phyloP scores from a whole-genome alignment of 1,140 invertebrate species.

The Atta colombica region DNA sequence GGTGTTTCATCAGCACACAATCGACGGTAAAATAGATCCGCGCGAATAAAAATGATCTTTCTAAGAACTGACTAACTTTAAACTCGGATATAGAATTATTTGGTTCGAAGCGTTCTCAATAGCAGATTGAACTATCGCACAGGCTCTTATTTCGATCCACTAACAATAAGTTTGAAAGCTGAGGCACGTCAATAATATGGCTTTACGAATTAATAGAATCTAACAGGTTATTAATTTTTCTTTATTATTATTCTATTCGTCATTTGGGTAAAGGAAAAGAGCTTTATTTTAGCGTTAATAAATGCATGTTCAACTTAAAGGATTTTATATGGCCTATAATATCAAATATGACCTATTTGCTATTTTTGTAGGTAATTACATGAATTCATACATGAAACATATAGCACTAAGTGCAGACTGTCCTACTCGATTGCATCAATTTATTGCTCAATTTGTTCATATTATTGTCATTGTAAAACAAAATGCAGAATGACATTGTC shows the following conservation, averaged over 20 bases:
- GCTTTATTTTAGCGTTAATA: not conserved
- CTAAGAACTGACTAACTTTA: not conserved
- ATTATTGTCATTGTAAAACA: no score
- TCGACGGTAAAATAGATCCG: not conserved
- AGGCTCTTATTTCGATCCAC: slow-evolving; percentile 56
- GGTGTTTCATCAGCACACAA: not conserved
- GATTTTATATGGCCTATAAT: no score
- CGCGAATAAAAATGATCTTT: slow-evolving; percentile 7
- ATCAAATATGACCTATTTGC: no score
- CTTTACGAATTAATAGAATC: not conserved
- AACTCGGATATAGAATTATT: slow-evolving; percentile 11
- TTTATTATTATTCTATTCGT: not conserved
- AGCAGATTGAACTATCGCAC: slow-evolving; percentile 30
- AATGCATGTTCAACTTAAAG: not conserved
- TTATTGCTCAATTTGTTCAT: no score
- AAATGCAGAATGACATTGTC: no score
- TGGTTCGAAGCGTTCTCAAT: not conserved
- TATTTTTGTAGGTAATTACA: no score
- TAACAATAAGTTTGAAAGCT: not conserved
- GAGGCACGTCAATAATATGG: slow-evolving; percentile 10
- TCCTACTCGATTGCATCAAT: no score
- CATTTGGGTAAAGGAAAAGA: not conserved
- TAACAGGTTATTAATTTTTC: not conserved
- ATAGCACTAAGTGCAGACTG: no score
- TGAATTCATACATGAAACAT: no score